phyloP scores from a whole-genome alignment of 2,888 invertebrate genomes.

The Diloba caeruleocephala region DNA sequence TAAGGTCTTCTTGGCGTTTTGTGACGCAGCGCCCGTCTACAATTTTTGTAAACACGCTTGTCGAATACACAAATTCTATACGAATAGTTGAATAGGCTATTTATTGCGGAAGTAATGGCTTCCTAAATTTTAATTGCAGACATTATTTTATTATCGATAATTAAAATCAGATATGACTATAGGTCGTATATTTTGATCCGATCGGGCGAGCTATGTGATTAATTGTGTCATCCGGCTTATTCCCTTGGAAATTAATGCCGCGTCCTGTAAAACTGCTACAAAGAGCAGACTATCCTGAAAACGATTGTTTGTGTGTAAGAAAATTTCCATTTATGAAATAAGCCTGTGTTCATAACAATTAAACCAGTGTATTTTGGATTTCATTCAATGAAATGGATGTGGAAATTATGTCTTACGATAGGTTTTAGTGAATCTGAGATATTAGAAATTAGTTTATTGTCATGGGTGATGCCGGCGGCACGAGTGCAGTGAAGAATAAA shows the following conservation, averaged over 20 bases:
- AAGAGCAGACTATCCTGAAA: constrained; percentile 74
- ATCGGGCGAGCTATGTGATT: constrained; percentile 67
- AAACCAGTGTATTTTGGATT: constrained; percentile 29
- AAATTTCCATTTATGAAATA: constrained; percentile 49
- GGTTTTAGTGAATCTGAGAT: constrained; percentile 43
- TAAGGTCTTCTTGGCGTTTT: constrained; percentile 71
- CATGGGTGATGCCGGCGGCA: constrained; percentile 79
- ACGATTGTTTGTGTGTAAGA: constrained; percentile 61
- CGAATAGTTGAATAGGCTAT: constrained; percentile 84
- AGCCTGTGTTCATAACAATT: constrained; percentile 41
- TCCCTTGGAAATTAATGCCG: constrained; percentile 70
- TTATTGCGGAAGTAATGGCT: constrained; percentile 90
- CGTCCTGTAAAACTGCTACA: constrained; percentile 79
- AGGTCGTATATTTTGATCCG: constrained; percentile 58
- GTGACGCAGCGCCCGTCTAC: constrained; percentile 79
- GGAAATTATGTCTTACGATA: constrained; percentile 48
- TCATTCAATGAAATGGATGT: constrained; percentile 32
- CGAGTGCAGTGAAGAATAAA: constrained; percentile 71
- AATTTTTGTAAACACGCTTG: constrained; percentile 90
- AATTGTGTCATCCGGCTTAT: constrained; percentile 78
- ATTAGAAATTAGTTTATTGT: constrained; percentile 50
- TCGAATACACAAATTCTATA: constrained; percentile 86
- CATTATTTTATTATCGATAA: constrained; percentile 73
- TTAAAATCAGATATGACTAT: constrained; percentile 64
- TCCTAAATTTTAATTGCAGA: constrained; percentile 88